Base-by-base conservation (phyloP, 2,113 vertebrate genomes). In the Neolamprologus toae region DNA sequence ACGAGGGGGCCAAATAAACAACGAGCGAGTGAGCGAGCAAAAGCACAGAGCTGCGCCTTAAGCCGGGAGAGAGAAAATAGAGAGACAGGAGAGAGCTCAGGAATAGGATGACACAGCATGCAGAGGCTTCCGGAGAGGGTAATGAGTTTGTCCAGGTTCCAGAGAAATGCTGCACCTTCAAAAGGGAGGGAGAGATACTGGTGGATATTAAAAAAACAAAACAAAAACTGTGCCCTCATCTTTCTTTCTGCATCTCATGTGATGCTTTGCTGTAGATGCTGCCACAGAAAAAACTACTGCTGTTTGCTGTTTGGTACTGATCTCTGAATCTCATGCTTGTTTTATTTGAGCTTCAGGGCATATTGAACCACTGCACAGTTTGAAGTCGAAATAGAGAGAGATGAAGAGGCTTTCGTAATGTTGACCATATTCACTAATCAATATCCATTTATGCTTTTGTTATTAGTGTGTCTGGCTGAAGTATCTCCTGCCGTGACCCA, bases 81-180 rank as follows among this genome's bases (percentile, higher is more conserved):
- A 81, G 81, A 82, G 85, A 63, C 51, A 45, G 35, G 40, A 86
- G 45, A 88, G 76, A 61, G 86, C 79, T 79, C 55, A 54, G 61
- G 82, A 91, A 91, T 80, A 92, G 83, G 80, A 92, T 86, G 91
- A 92, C 91, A 90, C 81, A 71, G 86, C 31, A 28, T 31, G 71
- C 71, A 59, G 80, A 84, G 63, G 79, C 85, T 92, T 94, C 40
- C 45, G 42, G 86, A 88, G 90, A 88, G 81, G 91, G 80, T 94
- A 95, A 95, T 94, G 84, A 94, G 61, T 93, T 94, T 94, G 91
- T 88, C 92, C 84, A 55, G 82, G 55, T 89, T 92, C 91, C 92
- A 81, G 4, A 80, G 57, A 87, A 84, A 86, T 59, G n/a, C 81
- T 53, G 73, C 82, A 82, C 61, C 23, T 45, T 81, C 68, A 21